phyloP scores from a whole-genome alignment of 2,797 vertebrate species.

The Thripadectes ignobilis region DNA sequence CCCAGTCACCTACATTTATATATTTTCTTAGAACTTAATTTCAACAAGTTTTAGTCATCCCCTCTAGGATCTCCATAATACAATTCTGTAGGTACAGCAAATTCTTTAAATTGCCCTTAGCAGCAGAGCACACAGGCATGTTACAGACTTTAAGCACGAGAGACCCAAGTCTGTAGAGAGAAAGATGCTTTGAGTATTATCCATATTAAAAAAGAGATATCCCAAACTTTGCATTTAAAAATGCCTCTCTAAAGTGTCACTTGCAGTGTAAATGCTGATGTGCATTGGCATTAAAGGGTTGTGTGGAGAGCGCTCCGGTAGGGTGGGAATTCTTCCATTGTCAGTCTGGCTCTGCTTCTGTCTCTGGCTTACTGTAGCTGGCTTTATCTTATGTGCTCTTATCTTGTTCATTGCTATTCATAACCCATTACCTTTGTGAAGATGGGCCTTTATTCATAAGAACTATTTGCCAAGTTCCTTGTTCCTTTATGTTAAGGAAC shows the following conservation, averaged over 20 bases:
- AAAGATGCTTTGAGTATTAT: constrained; percentile 64
- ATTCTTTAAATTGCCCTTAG: constrained; percentile 54
- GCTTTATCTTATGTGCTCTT: constrained; percentile 44
- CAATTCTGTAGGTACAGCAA: constrained; percentile 63
- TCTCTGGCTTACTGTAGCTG: constrained; percentile 32
- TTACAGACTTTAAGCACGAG: constrained; percentile 53
- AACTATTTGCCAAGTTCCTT: constrained; percentile 64
- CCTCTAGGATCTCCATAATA: constrained; percentile 53
- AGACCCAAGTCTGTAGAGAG: constrained; percentile 64
- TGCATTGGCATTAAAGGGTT: neutral
- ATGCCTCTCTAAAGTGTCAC: constrained; percentile 33
- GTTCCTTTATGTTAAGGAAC: constrained; percentile 61
- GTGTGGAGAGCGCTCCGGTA: neutral
- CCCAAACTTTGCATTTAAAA: constrained; percentile 62
- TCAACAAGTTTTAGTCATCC: constrained; percentile 60
- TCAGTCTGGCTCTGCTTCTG: constrained; percentile 41
- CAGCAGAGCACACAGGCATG: constrained; percentile 55
- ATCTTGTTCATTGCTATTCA: constrained; percentile 65
- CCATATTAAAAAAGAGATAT: constrained; percentile 48
- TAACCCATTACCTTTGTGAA: constrained; percentile 39
- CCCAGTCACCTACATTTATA: constrained; percentile 10
- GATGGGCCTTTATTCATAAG: constrained; percentile 35
- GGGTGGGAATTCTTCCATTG: constrained; percentile 31
- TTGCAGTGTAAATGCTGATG: constrained; percentile 28
- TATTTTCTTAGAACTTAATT: constrained; percentile 54